phyloP scores from a whole-genome alignment of 2,888 invertebrate genomes.

The Galerucella pusilla region DNA sequence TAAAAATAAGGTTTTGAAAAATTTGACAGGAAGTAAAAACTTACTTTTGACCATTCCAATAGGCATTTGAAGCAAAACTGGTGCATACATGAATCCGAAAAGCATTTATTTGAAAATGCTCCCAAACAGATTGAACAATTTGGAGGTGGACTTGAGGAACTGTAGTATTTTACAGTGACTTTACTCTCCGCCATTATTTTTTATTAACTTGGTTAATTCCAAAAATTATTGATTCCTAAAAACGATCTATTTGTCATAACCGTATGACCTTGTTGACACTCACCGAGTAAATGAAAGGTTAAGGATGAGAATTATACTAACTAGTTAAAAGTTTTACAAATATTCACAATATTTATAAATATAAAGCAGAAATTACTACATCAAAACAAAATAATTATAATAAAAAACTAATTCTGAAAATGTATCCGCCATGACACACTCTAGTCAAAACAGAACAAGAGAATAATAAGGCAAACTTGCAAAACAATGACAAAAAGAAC shows the following conservation, averaged over 20 bases:
- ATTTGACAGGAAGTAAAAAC: slow-evolving; percentile 27
- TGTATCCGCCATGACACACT: slow-evolving; percentile 26
- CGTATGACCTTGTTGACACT: slow-evolving; percentile 38
- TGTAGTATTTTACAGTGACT: slow-evolving; percentile 49
- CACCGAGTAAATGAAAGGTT: slow-evolving; percentile 8
- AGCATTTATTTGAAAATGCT: slow-evolving; percentile 86
- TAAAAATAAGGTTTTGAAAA: not conserved
- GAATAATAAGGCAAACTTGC: not conserved
- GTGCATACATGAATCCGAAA: slow-evolving; percentile 92
- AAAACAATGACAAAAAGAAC: not conserved
- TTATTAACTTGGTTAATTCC: slow-evolving; percentile 13
- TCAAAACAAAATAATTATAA: slow-evolving; percentile 13
- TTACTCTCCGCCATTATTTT: slow-evolving; percentile 55
- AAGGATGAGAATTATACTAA: not conserved
- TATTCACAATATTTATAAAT: slow-evolving; percentile 1
- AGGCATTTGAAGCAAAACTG: slow-evolving; percentile 95
- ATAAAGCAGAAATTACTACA: not conserved
- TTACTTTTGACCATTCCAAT: slow-evolving; percentile 91
- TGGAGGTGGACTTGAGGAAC: slow-evolving; percentile 73
- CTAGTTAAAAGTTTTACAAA: not conserved
- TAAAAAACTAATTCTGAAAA: slow-evolving; percentile 22
- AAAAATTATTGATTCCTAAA: slow-evolving; percentile 29
- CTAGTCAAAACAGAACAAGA: slow-evolving; percentile 11
- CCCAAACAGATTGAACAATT: slow-evolving; percentile 95
- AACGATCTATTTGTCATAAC: slow-evolving; percentile 40